Conservation (phyloP, 2,797 vertebrate genomes). For the Pseudotriccus pelzelni region DNA sequence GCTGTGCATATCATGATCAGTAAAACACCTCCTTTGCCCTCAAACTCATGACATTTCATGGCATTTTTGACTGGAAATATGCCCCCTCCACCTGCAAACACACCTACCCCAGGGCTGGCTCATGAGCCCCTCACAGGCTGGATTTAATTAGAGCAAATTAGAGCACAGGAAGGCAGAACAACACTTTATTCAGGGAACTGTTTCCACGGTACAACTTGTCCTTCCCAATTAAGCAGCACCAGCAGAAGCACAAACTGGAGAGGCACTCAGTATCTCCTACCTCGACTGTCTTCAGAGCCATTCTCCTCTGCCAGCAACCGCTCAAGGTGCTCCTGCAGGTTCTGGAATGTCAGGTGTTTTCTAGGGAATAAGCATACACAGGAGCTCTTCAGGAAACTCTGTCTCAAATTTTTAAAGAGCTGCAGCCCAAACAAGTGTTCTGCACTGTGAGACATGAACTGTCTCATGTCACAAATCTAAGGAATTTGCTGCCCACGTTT, state of each 20-base stretch:
- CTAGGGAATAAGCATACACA: constrained; percentile 70
- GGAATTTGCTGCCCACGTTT: not conserved
- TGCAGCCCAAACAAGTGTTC: not conserved
- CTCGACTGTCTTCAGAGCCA: constrained; percentile 78
- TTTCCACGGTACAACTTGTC: not conserved
- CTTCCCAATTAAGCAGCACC: not conserved
- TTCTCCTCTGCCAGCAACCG: constrained; percentile 82
- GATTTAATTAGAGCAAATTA: not conserved
- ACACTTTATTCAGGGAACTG: not conserved
- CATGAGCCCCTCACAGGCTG: not conserved
- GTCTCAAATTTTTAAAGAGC: not conserved
- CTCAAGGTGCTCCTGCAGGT: constrained; percentile 88
- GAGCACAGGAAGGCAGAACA: not conserved
- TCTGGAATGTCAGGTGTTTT: constrained; percentile 91
- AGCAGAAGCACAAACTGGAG: not conserved
- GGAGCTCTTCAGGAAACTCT: constrained; percentile 2
- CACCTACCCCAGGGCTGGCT: not conserved
- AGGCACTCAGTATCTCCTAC: constrained; percentile 58
- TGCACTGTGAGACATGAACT: not conserved
- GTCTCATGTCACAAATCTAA: not conserved
- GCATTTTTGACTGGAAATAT: not conserved
- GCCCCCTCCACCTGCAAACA: not conserved
- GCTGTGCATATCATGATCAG: not conserved
- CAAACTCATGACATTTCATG: not conserved
- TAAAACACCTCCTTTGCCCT: not conserved